Evolutionary conservation across 2,888 invertebrate genomes (phyloP), one percentile per base, ranked within the genome.

Genomic region (Axea sp.): DNA sequence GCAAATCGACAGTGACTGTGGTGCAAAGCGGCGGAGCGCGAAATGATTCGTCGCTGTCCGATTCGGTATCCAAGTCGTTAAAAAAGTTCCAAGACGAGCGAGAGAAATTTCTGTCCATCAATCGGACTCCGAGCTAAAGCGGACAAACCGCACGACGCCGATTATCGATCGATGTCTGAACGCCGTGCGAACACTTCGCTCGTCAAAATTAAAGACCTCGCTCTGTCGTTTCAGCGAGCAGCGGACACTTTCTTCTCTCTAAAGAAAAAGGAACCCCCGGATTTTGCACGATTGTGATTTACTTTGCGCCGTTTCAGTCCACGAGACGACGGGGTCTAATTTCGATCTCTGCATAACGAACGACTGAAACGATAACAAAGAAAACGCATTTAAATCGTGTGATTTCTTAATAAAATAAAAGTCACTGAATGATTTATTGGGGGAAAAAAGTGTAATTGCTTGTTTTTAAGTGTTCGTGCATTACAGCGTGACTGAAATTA

Each of bases 81-180:
- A 35, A 55, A 71, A 8, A 60, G 62, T 62, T 55, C 55, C 62
- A 55, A 55, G 39, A 19, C 71, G 41, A 37, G 60, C 69, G 31
- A 55, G 55, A 71, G 71, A 71, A 62, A 80, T 78, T 82, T 82
- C 79, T 80, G 82, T 80, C 78, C 77, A 76, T 80, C 82, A 77
- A 76, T 69, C 77, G 68, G 67, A 49, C 72, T 55, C 35, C 49
- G 67, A 75, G 60, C 62, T 68, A 75, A 79, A 69, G 64, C 73
- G 73, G 76, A 78, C 79, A 74, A 81, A 77, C 79, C 80, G 49
- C 57, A 78, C 76, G 78, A 76, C 75, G 76, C 67, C 76, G 77
- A 69, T 75, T 81, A 81, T 80, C 79, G 81, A 81, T 82, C 79
- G 74, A 76, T 51, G 51, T 41, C 43, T 31, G 51, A 64, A 28